Percentiles rank a stretch among this genome's conserved stretches.
Evolutionary conservation across 2,797 vertebrate species (phyloP).

Genomic region (Taenioides sp.): DNA sequence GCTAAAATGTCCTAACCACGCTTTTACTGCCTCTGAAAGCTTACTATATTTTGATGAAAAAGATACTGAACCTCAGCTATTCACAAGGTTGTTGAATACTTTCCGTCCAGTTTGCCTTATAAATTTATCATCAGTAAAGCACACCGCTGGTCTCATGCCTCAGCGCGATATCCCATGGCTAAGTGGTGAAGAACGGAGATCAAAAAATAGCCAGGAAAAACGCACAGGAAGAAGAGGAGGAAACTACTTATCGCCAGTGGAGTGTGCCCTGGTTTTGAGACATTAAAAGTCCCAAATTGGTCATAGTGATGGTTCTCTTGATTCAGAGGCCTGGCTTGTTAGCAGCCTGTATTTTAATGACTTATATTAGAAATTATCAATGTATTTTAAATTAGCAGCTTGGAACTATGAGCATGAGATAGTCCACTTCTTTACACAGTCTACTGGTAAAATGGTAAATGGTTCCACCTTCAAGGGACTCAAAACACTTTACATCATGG

Average conservation of each 20-base stretch:
- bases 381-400: slow-evolving; percentile 15
- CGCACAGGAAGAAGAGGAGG: slow-evolving; percentile 14
- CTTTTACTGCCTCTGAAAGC: slow-evolving; percentile 80
- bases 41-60: slow-evolving; percentile 80
- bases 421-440: no score
- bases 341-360: slow-evolving; percentile 82
- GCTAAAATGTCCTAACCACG: slow-evolving; percentile 80
- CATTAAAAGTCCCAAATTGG: slow-evolving; percentile 69
- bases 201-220: slow-evolving; percentile 12
- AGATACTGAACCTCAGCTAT: slow-evolving; percentile 75
- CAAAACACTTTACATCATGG: no score
- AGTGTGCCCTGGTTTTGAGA: slow-evolving; percentile 66
- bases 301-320: slow-evolving; percentile 72
- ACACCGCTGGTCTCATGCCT: slow-evolving; percentile 70
- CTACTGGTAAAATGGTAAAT: no score
- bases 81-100: slow-evolving; percentile 76
- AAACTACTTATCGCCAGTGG: slow-evolving; percentile 43
- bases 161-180: slow-evolving; percentile 61
- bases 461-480: no score
- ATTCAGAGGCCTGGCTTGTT: slow-evolving; percentile 78
- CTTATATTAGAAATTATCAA: slow-evolving; percentile 80
- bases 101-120: slow-evolving; percentile 78
- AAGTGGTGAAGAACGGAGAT: slow-evolving; percentile 60
- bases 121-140: slow-evolving; percentile 80
- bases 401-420: no score